Evolutionary conservation across 2,113 vertebrate species (phyloP).

Genomic region (Proteles cristata): DNA sequence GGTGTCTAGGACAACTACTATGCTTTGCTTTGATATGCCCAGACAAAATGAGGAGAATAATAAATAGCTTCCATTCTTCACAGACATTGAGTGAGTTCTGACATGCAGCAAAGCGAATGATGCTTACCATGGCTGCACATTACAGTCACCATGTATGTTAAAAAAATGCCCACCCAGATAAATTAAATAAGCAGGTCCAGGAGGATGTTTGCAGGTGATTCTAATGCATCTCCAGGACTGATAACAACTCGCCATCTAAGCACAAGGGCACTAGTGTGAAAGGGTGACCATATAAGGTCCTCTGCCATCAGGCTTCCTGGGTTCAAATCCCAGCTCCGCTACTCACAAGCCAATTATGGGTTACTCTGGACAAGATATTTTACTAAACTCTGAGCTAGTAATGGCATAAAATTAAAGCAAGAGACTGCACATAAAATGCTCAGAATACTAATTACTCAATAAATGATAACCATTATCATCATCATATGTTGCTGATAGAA

Average conservation of each 20-base stretch:
- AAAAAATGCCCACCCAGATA: background rate
- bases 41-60: background rate
- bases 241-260: background rate
- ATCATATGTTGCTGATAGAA: background rate
- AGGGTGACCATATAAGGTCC: background rate
- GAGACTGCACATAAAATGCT: background rate
- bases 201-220: background rate
- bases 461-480: slow-evolving; percentile 66
- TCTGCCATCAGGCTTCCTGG: background rate
- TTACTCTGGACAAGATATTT: slow-evolving; percentile 23
- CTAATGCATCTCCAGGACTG: background rate
- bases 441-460: slow-evolving; percentile 61
- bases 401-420: slow-evolving; percentile 45
- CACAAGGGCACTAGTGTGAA: background rate
- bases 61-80: background rate
- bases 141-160: background rate
- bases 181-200: background rate
- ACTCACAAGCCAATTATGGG: background rate
- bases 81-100: background rate
- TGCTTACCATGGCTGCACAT: background rate
- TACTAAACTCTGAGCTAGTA: slow-evolving; percentile 32
- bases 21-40: background rate
- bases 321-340: slow-evolving; percentile 33
- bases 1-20: background rate
- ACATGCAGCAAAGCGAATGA: background rate